Base-by-base conservation (phyloP, 35 echinoderm and acorn worm species). In the Diadema setosum region DNA sequence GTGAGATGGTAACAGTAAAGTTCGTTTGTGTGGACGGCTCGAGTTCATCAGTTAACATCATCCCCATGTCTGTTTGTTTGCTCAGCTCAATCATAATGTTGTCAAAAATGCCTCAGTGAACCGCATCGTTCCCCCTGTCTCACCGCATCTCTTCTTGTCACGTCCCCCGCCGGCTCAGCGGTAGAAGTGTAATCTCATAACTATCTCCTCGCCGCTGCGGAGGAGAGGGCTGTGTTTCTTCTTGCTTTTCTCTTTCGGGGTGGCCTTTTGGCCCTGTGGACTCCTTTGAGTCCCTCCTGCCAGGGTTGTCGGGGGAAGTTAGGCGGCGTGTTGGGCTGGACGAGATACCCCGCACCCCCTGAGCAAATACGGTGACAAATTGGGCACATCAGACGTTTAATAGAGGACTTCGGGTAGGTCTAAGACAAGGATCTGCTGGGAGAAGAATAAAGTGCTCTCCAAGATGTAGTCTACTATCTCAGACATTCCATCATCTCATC, bases 41-140 rank as follows among this genome's bases (percentile, higher is more conserved):
- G 25, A 67, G 37, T 67, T 67, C 37, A 34, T 67, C 63, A 67
- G n/a, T 67, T 67, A 67, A 67, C 20, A 78, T 78, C 73, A 78
- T 78, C 73, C 39, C 73, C 73, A 78, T 21, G 73, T n/a, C 73
- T 78, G 73, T 78, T 78, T 78, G 73, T 78, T 78, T 78, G 73
- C 73, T 16, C 73, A 78, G 40, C 73, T 42, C 63, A 7, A 78
- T 78, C 73, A 78, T 78, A 78, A 78, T 78, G 73, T 78, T 78
- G 33, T 78, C 40, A 44, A 78, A 78, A 52, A 11, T 52, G 48
- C 48, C 48, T 52, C n/a, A 11, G 9, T 52, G 48, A n/a, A n/a
- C n/a, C 63, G 63, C 27, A 67, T 67, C 63, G 29, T 34, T 16
- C 27, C 25, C 63, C 37, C 36, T n/a, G 37, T 24, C 73, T 14